Evolutionary conservation across 2,888 invertebrate genomes (phyloP), one percentile per base, ranked within the genome.

Genomic region (Lepetodrilus schrolli): DNA sequence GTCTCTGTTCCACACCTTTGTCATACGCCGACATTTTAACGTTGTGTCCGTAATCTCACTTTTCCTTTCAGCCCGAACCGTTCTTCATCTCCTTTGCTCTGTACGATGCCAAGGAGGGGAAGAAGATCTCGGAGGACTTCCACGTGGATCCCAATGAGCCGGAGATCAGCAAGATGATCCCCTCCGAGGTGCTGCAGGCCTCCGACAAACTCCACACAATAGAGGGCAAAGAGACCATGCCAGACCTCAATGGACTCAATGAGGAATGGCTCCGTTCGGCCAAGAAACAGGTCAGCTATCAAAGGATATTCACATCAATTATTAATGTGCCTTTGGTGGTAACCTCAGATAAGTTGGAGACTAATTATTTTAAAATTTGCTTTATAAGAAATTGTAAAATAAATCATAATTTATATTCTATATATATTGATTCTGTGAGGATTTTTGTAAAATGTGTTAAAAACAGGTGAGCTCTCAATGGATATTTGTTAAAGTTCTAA

Each of bases 91-190:
- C 95, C 66, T 91, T 99, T 81, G 95, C 96, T 73, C 91, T 99
- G 49, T 99, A 96, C 91, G 98, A 99, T 92, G 95, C 95, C 4
- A 94, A 94, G 87, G 94, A 94, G 81, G 95, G 95, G 43, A 93
- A 94, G 87, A 98, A 98, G 91, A 92, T 98, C 79, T 95, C 96
- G 1, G 98, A 98, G 90, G 96, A 96, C 91, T 97, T 97, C 91
- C 94, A 96, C 90, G 82, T 87, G 74, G 88, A 90, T 73, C 84
- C 87, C 1, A 90, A 90, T 74, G 84, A 86, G 3, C 78, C 80
- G 0, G 86, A 86, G 65, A 86, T 90, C 48, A 82, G 82, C 4
- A 71, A 76, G 2, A 90, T 90, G 90, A 86, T 90, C 43, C 87
- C 89, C 0, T 48, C 78, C 10, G 88, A 89, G 21, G 51, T 88